Base-by-base conservation (phyloP, 2,888 invertebrate species). In the Octonoba sinensis region DNA sequence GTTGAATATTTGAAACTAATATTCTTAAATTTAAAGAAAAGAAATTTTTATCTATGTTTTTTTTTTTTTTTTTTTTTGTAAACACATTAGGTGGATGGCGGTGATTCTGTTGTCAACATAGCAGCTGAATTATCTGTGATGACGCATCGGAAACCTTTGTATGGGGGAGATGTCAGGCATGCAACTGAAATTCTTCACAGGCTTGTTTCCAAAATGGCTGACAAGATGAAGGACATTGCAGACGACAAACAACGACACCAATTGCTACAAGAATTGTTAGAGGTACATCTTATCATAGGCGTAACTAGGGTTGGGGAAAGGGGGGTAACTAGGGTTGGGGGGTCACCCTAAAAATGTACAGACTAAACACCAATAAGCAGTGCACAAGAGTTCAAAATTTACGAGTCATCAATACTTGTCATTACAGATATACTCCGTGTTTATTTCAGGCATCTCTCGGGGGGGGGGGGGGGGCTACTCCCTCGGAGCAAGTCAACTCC, bases 111-210 rank as follows among this genome's bases (percentile, higher is more conserved):
- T 24, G 85, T 86, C 22, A 83, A 84, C 49, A 84, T 88, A 13
- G 87, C 88, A 15, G 86, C 86, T 22, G 86, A 87, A 24, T 84
- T 88, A 54, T 86, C 86, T 22, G 79, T 85, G 54, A 85, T 86
- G 76, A 86, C 87, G 22, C 84, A 85, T 51, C 75, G 83, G 36
- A 85, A 87, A 75, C 84, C 85, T 20, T 70, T 86, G 51, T 86
- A 85, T 60, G 87, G 86, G 1, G 86, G 86, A n/a, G 86, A 87
- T 74, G 84, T 86, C 54, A 76, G 85, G 8, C 84, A 85, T 62
- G 84, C 85, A 1, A 84, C 85, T 12, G 84, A 82, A 27, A 83
- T 86, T 49, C 64, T 86, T n/a, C 85, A 86, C 71, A 81, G 84
- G 20, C 84, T 86, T 65, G 84, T 86, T 27, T 54, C 71, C 49